Conservation (phyloP, 2,888 invertebrate genomes). For the Pammene aurita region DNA sequence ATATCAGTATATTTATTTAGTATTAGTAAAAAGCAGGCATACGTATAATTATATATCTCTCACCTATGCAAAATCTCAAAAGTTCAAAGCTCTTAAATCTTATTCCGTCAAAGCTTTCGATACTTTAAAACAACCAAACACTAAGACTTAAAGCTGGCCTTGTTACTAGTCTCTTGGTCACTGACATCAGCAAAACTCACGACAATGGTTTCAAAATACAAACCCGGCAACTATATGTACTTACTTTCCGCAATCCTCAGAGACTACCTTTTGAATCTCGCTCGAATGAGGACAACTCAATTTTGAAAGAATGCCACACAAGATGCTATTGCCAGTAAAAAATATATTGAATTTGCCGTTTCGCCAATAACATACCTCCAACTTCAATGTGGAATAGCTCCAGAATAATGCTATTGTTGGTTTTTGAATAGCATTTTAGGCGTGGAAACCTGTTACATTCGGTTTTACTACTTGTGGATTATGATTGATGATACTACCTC, state of each 20-base stretch:
- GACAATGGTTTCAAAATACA: no score
- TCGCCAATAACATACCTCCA: slow-evolving; percentile 12
- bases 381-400: slow-evolving; percentile 19
- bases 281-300: slow-evolving; percentile 2
- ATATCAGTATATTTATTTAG: no score
- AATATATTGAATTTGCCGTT: slow-evolving; percentile 46
- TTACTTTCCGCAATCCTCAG: slow-evolving; percentile 8
- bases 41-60: no score
- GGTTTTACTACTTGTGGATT: slow-evolving; percentile 25
- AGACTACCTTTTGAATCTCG: slow-evolving; percentile 21
- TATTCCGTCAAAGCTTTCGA: no score
- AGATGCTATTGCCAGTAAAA: slow-evolving; percentile 12
- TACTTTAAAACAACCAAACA: no score
- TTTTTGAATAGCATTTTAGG: slow-evolving; percentile 44
- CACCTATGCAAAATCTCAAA: no score
- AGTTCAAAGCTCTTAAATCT: no score
- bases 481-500: slow-evolving; percentile 2
- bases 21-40: no score
- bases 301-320: slow-evolving; percentile 24
- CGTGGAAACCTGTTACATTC: slow-evolving; percentile 43
- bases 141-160: no score
- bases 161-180: no score
- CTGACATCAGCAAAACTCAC: no score
- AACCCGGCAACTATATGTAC: not conserved
- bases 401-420: slow-evolving; percentile 47